phyloP scores from a whole-genome alignment of 2,888 invertebrate species.

The Ophraella communa region DNA sequence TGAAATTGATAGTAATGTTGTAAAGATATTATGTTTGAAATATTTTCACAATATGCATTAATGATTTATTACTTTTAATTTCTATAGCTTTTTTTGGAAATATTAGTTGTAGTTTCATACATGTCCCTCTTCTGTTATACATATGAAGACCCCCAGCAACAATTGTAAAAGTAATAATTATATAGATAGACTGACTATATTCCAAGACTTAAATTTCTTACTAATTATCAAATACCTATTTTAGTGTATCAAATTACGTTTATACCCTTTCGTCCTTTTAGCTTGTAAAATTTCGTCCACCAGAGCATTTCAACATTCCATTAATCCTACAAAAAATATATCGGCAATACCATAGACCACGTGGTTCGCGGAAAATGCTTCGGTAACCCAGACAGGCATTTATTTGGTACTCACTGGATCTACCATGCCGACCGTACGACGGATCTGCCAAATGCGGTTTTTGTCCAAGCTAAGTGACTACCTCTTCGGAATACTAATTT shows the following conservation, averaged over 20 bases:
- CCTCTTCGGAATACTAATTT: constrained; percentile 51
- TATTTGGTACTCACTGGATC: constrained; percentile 35
- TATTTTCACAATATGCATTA: no score
- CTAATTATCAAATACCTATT: not conserved
- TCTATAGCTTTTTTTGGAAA: no score
- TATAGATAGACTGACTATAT: no score
- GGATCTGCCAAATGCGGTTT: constrained; percentile 33
- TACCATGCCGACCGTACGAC: constrained; percentile 29
- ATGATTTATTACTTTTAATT: no score
- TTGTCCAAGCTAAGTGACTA: constrained; percentile 44
- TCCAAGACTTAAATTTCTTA: not conserved
- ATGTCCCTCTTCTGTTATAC: no score
- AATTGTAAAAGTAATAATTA: no score
- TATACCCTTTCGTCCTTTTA: not conserved
- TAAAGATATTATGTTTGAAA: no score
- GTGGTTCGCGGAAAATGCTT: constrained; percentile 49
- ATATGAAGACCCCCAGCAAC: no score
- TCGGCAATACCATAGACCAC: constrained; percentile 49
- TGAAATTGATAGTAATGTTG: no score
- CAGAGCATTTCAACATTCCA: constrained; percentile 41
- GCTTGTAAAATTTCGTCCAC: constrained; percentile 8
- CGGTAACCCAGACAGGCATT: constrained; percentile 51
- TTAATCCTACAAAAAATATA: constrained; percentile 35
- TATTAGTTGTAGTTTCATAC: no score
- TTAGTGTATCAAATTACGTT: not conserved